Base-by-base conservation (phyloP, 2,888 invertebrate genomes). In the Drosophila macrothrix region DNA sequence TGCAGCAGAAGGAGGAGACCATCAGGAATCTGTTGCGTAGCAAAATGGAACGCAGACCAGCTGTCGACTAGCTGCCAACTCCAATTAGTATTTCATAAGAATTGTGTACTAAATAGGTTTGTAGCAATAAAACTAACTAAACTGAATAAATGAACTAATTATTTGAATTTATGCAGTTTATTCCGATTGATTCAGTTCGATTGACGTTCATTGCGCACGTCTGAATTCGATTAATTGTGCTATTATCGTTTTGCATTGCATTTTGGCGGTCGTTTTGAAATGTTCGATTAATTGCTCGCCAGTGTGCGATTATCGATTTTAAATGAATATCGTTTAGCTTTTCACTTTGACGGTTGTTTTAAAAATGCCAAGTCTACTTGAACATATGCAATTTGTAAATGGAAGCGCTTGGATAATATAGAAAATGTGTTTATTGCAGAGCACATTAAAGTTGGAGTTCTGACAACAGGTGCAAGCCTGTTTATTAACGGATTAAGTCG, bases 1-100 rank as follows among this genome's bases (percentile, higher is more conserved):
- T 93, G n/a, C 80, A 90, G 52, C 93, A 93, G 60, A 92, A 92
- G 55, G 93, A 93, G 28, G 93, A 93, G 7, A 94, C 92, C 0
- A 93, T 93, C 22, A 87, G 83, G 33, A 92, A 90, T 65, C 89
- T 94, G 39, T 76, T 94, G 22, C 67, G 90, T 5, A 66, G 81
- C 19, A 71, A 90, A 71, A 74, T 92, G 76, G 61, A 92, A 63
- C 79, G 85, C 33, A 63, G 75, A 14, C 67, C 88, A 3, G 90
- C 91, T 1, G 91, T 85, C 2, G 84, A 88, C 54, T 83, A 68
- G 43, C 12, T 19, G 29, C 3, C 29, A 33, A 3, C 3, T 33
- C 16, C 54, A 28, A 19, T 28, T 28, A 28, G 19, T 28, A 28
- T 19, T 28, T 50, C 10, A 19, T 28, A 28, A 19, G 28, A 28